Evolutionary conservation across 2,888 invertebrate genomes (phyloP).

Genomic region (Didymodactylos carnosus): DNA sequence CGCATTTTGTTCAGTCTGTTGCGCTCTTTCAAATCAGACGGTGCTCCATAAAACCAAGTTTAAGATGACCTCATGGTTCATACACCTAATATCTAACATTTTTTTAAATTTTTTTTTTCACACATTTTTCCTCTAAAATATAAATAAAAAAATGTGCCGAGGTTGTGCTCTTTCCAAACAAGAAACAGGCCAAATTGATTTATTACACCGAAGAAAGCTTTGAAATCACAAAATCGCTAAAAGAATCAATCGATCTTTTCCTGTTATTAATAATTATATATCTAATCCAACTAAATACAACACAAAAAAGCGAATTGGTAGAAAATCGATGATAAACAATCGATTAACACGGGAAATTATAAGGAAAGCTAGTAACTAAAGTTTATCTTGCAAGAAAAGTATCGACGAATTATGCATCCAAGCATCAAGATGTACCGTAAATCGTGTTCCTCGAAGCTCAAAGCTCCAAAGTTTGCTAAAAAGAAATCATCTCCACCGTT

Average conservation of each 20-base stretch:
- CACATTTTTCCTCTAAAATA: background rate
- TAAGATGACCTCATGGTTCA: too few relatives aligned
- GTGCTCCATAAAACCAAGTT: too few relatives aligned
- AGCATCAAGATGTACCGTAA: background rate
- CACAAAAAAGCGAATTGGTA: background rate
- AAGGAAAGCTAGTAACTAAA: background rate
- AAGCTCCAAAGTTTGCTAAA: background rate
- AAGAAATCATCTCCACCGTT: background rate
- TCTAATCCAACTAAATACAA: background rate
- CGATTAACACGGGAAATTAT: background rate
- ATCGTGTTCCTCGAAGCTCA: background rate
- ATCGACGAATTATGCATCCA: background rate
- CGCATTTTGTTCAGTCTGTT: too few relatives aligned
- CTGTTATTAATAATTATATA: background rate
- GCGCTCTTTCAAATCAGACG: too few relatives aligned
- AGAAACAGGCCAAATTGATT: background rate
- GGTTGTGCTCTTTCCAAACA: background rate
- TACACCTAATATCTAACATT: too few relatives aligned
- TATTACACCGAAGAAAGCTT: background rate
- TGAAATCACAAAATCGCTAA: background rate
- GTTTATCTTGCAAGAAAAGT: background rate
- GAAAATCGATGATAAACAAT: background rate
- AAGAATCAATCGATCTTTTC: background rate
- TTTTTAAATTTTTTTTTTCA: background rate
- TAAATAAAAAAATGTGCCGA: background rate